These are phyloP conservation scores for Melanocharis versteri DNA, from an alignment of 2,113 vertebrate species.

Conservation along the genomic window DNA sequence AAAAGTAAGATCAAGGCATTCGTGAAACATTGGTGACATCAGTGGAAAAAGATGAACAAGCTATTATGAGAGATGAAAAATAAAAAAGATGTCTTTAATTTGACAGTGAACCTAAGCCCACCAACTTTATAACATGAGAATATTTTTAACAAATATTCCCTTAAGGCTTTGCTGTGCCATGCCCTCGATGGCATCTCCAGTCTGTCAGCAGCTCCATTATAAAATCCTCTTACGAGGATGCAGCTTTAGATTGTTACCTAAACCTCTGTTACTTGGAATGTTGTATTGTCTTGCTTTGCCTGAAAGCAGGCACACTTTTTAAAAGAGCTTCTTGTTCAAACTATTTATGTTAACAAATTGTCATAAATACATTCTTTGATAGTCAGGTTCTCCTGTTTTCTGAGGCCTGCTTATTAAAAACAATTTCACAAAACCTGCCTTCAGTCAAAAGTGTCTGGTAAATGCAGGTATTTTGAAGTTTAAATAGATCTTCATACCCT, in stretches of 20 bases:
- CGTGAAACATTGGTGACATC: background rate
- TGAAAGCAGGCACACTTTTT: background rate
- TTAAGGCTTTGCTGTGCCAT: background rate
- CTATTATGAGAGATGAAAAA: background rate
- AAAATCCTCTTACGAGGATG: background rate
- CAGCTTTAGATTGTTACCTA: background rate
- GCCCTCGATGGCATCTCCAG: background rate
- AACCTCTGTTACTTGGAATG: background rate
- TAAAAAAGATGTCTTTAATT: conserved; percentile 8
- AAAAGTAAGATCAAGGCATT: conserved; percentile 25
- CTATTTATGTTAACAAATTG: background rate
- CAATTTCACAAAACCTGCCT: background rate
- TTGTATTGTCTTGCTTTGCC: background rate
- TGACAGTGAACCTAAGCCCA: background rate
- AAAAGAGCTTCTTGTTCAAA: background rate
- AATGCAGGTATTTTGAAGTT: background rate
- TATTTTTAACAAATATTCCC: background rate
- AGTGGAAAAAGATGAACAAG: conserved; percentile 15
- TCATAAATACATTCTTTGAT: background rate
- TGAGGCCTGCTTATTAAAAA: background rate
- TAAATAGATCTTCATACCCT: background rate
- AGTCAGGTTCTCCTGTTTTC: background rate
- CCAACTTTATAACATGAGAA: background rate
- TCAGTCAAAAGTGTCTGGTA: background rate
- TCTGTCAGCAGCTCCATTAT: background rate